A percentile compares a stretch with the other conserved stretches of the same genome.
phyloP scores from a whole-genome alignment of 2,888 invertebrate species.

The Pheosia tremula region DNA sequence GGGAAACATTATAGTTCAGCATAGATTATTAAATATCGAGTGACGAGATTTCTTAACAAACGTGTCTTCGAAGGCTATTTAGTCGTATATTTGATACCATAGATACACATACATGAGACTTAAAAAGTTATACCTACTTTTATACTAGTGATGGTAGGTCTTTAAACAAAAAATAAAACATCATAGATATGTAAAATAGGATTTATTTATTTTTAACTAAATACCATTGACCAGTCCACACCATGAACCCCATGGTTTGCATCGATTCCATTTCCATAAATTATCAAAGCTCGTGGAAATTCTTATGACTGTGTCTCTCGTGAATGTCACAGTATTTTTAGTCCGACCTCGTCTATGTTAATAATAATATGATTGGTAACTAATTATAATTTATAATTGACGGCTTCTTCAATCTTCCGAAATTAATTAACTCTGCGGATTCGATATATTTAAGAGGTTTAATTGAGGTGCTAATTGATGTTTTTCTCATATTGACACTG shows the following conservation, averaged over 20 bases:
- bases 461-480: no score
- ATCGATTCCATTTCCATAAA: background rate
- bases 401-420: background rate
- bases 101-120: no score
- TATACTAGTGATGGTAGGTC: no score
- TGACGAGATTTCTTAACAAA: no score
- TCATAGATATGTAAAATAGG: no score
- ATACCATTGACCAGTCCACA: background rate
- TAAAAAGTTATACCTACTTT: no score
- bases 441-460: background rate
- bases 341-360: background rate
- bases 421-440: background rate
- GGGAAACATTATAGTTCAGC: background rate
- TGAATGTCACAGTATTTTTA: slow-evolving; percentile 2
- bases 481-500: no score
- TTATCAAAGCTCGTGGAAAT: background rate
- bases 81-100: no score
- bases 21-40: no score
- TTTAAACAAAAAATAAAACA: no score
- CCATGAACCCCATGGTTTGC: background rate
- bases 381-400: background rate
- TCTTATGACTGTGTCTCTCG: background rate
- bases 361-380: background rate
- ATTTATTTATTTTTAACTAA: no score
- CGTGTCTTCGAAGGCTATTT: no score